Evolutionary conservation across 2,888 invertebrate genomes (phyloP).

Genomic region (Drosophila siamana): DNA sequence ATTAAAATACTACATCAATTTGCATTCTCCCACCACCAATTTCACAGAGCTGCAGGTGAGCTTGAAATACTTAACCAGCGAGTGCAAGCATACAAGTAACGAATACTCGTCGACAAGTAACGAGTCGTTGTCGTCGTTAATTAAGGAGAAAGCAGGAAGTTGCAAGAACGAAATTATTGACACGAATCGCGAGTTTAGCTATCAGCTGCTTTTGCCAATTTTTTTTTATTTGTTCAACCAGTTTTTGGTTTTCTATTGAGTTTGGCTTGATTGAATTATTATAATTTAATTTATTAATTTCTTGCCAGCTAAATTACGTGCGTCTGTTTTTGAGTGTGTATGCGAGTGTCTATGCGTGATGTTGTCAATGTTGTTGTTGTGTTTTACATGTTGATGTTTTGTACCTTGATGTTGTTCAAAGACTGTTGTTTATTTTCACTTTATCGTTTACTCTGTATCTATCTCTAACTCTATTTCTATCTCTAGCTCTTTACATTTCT

Average conservation of each 20-base stretch:
- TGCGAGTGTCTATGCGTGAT: slow-evolving; percentile 16
- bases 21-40: slow-evolving; percentile 15
- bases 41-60: slow-evolving; percentile 51
- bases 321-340: slow-evolving; percentile 8
- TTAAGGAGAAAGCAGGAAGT: background rate
- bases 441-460: slow-evolving; percentile 31
- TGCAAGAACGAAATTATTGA: background rate
- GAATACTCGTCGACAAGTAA: slow-evolving; percentile 9
- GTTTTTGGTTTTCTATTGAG: background rate
- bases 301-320: background rate
- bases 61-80: slow-evolving; percentile 14
- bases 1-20: slow-evolving; percentile 27
- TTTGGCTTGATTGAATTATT: slow-evolving; percentile 2
- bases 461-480: slow-evolving; percentile 39
- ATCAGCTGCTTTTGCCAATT: background rate
- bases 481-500: slow-evolving; percentile 12
- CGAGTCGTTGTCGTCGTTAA: slow-evolving; percentile 1
- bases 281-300: background rate
- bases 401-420: slow-evolving; percentile 59
- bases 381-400: slow-evolving; percentile 55
- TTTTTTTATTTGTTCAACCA: background rate
- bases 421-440: slow-evolving; percentile 41
- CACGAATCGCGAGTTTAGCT: background rate
- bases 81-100: background rate
- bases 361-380: slow-evolving; percentile 35